Evolutionary conservation across 1,140 invertebrate genomes (phyloP).

Genomic region (Caenorhabditis brenneri): DNA sequence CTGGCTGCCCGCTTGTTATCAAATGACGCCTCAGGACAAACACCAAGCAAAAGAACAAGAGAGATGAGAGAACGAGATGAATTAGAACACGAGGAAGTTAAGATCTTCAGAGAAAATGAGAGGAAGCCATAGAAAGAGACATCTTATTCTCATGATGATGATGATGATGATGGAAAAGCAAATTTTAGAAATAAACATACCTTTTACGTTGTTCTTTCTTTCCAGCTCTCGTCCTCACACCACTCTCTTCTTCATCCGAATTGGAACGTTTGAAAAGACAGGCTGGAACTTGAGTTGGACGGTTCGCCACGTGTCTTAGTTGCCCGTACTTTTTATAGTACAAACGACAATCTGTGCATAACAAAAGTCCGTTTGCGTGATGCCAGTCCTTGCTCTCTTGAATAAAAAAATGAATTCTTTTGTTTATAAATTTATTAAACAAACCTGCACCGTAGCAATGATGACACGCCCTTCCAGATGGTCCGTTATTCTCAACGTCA

Average conservation of each 20-base stretch:
- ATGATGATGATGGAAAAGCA: background rate
- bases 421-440: slow-evolving; percentile 22
- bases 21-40: slow-evolving; percentile 35
- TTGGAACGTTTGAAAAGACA: slow-evolving; percentile 77
- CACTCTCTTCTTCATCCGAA: slow-evolving; percentile 53
- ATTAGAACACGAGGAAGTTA: slow-evolving; percentile 23
- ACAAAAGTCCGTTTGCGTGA: slow-evolving; percentile 78
- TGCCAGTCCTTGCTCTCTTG: slow-evolving; percentile 79
- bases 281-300: slow-evolving; percentile 71
- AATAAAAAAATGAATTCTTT: slow-evolving; percentile 57
- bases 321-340: slow-evolving; percentile 85
- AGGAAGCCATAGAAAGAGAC: background rate
- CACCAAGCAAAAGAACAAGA: background rate
- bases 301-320: slow-evolving; percentile 75
- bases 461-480: slow-evolving; percentile 73
- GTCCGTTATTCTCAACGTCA: slow-evolving; percentile 85
- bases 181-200: background rate
- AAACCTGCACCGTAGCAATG: slow-evolving; percentile 77
- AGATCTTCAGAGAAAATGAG: background rate
- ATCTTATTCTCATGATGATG: background rate
- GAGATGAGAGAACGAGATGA: background rate
- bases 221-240: slow-evolving; percentile 55
- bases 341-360: slow-evolving; percentile 83
- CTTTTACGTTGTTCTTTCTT: slow-evolving; percentile 54
- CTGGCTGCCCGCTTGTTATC: slow-evolving; percentile 26